These are phyloP conservation scores for Bothrops jararaca DNA, from an alignment of 2,113 vertebrate genomes.

Conservation along the genomic window DNA sequence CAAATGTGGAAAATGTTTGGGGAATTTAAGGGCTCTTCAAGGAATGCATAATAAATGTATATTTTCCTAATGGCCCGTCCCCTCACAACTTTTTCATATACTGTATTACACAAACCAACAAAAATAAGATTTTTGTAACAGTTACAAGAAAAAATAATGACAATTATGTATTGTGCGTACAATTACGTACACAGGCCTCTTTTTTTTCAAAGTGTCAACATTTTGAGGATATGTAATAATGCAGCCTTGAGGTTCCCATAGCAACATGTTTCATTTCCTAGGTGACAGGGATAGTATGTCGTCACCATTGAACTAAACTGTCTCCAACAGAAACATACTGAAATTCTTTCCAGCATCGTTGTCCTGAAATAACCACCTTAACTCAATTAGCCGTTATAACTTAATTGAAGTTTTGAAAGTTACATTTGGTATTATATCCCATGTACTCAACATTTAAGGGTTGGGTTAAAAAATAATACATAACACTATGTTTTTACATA, in stretches of 20 bases:
- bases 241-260: conserved; percentile 72
- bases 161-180: neutral
- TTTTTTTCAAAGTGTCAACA: conserved; percentile 56
- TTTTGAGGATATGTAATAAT: conserved; percentile 64
- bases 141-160: neutral
- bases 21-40: conserved; percentile 10
- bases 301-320: conserved; percentile 65
- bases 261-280: conserved; percentile 73
- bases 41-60: neutral
- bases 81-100: conserved; percentile 4
- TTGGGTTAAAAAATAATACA: neutral
- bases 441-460: neutral
- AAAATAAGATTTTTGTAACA: neutral
- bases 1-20: conserved; percentile 31
- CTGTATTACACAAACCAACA: conserved; percentile 23
- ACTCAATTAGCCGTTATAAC: neutral
- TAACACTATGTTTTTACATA: neutral
- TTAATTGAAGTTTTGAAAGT: conserved; percentile 18
- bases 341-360: conserved; percentile 23
- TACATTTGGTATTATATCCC: neutral
- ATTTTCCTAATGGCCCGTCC: conserved; percentile 26
- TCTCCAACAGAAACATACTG: conserved; percentile 56
- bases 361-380: conserved; percentile 6
- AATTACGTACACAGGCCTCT: conserved; percentile 33
- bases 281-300: conserved; percentile 70